These are phyloP conservation scores for Portevinia maculata DNA, from an alignment of 2,888 invertebrate genomes.

Conservation along the genomic window DNA sequence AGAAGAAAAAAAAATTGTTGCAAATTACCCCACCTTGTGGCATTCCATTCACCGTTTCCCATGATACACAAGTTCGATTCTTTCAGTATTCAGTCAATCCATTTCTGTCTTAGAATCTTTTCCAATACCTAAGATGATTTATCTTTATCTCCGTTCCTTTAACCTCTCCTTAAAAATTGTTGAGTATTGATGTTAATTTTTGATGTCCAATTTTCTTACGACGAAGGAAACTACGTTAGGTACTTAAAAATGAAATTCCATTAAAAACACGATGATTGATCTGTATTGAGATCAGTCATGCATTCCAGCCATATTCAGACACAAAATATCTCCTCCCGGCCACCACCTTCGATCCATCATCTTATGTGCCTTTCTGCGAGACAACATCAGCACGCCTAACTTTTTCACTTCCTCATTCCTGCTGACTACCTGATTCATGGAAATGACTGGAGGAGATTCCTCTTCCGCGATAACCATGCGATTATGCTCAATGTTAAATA, in stretches of 20 bases:
- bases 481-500: slow-evolving; percentile 26
- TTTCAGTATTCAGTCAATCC: background rate
- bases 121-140: background rate
- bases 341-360: background rate
- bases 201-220: background rate
- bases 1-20: background rate
- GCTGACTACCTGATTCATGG: background rate
- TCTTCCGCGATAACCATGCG: slow-evolving; percentile 30
- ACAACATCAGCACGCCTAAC: slow-evolving; percentile 24
- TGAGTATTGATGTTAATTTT: background rate
- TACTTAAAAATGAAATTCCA: slow-evolving; percentile 25
- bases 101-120: background rate
- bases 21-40: background rate
- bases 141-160: background rate
- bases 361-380: background rate
- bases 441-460: slow-evolving; percentile 38
- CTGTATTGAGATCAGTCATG: slow-evolving; percentile 39
- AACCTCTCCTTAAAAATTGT: background rate
- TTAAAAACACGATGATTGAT: slow-evolving; percentile 45
- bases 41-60: background rate
- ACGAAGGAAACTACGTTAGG: background rate
- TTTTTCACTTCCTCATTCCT: slow-evolving; percentile 34
- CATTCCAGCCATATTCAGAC: slow-evolving; percentile 39
- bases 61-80: background rate
- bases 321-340: slow-evolving; percentile 22